A percentile compares a stretch with the other conserved stretches of the same genome.
Evolutionary conservation across 2,888 invertebrate genomes (phyloP).

Genomic region (Notodonta ziczac): DNA sequence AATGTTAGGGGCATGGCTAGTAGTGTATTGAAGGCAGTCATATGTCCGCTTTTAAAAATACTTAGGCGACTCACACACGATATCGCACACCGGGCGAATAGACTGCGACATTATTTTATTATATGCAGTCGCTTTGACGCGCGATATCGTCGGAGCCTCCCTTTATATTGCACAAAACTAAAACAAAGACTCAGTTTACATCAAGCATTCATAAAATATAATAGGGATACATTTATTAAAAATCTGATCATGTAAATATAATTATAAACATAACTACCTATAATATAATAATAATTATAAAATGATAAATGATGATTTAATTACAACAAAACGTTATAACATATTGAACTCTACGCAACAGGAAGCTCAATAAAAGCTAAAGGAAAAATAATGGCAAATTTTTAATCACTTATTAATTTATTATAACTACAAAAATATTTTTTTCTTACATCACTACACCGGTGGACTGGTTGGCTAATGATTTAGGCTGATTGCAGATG

Average conservation of each 20-base stretch:
- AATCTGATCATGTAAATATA: constrained; percentile 14
- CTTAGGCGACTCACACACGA: too few relatives aligned
- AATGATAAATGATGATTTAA: constrained; percentile 29
- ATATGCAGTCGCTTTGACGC: too few relatives aligned
- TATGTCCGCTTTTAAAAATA: too few relatives aligned
- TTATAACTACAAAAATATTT: constrained; percentile 69
- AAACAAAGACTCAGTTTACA: constrained; percentile 29
- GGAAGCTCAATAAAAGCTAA: constrained; percentile 72
- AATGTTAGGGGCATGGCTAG: too few relatives aligned
- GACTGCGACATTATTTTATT: too few relatives aligned
- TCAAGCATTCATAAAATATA: constrained; percentile 21
- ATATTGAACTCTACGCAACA: constrained; percentile 48
- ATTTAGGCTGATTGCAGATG: background rate
- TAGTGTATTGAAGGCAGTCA: too few relatives aligned
- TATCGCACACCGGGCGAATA: too few relatives aligned
- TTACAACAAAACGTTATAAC: constrained; percentile 45
- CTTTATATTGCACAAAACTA: constrained; percentile 32
- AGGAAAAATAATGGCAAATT: constrained; percentile 66
- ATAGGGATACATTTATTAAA: background rate
- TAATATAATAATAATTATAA: constrained; percentile 8
- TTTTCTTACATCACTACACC: constrained; percentile 42
- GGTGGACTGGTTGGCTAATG: constrained; percentile 2
- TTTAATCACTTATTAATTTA: constrained; percentile 62
- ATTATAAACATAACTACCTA: constrained; percentile 17
- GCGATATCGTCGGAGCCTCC: background rate